Evolutionary conservation across 2,888 invertebrate species (phyloP).

Genomic region (Therioaphis trifolii): DNA sequence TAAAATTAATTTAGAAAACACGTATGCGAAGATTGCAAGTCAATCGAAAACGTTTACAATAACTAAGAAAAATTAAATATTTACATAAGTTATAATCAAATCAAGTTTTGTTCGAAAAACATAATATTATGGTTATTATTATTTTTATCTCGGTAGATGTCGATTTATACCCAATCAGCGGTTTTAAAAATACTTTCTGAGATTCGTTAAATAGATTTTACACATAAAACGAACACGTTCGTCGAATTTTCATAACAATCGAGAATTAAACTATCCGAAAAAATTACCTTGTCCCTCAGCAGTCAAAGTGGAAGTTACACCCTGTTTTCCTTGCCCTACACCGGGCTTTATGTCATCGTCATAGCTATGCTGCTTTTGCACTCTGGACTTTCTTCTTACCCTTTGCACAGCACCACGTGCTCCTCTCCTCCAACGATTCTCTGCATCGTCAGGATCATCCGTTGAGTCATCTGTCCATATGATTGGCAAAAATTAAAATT

Average conservation of each 20-base stretch:
- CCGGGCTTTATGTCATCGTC: slow-evolving; percentile 78
- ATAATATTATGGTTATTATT: too few species aligned
- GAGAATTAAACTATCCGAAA: neutral
- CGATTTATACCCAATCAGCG: too few species aligned
- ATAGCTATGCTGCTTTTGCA: slow-evolving; percentile 82
- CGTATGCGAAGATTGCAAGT: too few species aligned
- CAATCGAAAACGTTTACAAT: too few species aligned
- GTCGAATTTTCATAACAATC: neutral
- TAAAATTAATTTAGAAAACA: too few species aligned
- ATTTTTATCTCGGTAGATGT: too few species aligned
- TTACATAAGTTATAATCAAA: too few species aligned
- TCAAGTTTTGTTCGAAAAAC: too few species aligned
- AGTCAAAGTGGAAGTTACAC: slow-evolving; percentile 43
- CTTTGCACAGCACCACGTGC: slow-evolving; percentile 66
- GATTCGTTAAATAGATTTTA: too few species aligned
- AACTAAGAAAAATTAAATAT: too few species aligned
- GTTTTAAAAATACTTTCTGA: too few species aligned
- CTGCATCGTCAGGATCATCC: slow-evolving; percentile 72
- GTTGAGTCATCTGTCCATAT: slow-evolving; percentile 34
- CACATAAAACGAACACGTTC: too few species aligned
- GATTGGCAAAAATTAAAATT: slow-evolving; percentile 6
- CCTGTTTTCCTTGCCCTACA: slow-evolving; percentile 50
- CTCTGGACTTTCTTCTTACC: slow-evolving; percentile 73
- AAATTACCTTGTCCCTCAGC: slow-evolving; percentile 59
- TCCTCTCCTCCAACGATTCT: slow-evolving; percentile 68